Evolutionary conservation across 2,797 vertebrate species (phyloP).

Genomic region (Coracias cyanogaster): DNA sequence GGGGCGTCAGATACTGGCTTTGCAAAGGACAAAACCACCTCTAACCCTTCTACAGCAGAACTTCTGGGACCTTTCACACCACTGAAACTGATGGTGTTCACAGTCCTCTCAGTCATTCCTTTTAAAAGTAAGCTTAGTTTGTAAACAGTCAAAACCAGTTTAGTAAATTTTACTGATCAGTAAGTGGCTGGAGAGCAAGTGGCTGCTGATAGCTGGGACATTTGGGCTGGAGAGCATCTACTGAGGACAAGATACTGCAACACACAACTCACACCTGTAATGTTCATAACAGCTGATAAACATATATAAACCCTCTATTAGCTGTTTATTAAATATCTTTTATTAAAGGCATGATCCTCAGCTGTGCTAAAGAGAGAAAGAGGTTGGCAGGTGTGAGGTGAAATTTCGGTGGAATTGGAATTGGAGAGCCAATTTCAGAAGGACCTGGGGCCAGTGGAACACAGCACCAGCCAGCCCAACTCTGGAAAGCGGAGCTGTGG

Average conservation of each 20-base stretch:
- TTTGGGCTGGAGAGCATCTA: background rate
- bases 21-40: background rate
- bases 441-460: background rate
- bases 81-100: background rate
- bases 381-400: rapidly evolving
- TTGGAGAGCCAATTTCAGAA: background rate
- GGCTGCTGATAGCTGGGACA: background rate
- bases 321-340: background rate
- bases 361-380: background rate
- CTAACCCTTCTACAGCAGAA: background rate
- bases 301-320: background rate
- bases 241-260: background rate
- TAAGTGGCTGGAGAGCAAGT: background rate
- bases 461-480: background rate
- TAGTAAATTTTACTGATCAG: background rate
- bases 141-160: background rate
- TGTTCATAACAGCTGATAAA: background rate
- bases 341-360: background rate
- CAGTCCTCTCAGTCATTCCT: background rate
- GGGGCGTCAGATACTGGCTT: rapidly evolving
- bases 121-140: background rate
- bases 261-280: background rate
- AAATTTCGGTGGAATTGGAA: too few relatives aligned
- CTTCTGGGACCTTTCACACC: background rate
- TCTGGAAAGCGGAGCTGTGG: background rate